A percentile compares a stretch with the other conserved stretches of the same genome.
These are phyloP conservation scores for Leucopsar rothschildi DNA, from an alignment of 2,113 vertebrate species.

Conservation along the genomic window DNA sequence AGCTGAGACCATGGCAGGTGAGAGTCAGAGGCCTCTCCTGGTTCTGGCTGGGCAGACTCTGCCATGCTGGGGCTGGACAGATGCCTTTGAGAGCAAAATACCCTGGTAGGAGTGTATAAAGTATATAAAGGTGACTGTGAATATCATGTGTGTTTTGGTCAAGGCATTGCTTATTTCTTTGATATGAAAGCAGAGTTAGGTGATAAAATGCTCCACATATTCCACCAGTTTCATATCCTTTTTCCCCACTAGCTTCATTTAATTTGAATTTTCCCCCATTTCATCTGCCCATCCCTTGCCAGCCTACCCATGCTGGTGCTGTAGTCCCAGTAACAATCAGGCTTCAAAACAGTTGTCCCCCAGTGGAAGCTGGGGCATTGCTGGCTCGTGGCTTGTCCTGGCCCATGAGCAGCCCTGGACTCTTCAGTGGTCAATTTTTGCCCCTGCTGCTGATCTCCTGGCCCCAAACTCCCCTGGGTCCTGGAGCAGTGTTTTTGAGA, in stretches of 20 bases:
- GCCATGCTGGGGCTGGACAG: neutral
- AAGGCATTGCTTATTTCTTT: neutral
- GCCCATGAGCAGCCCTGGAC: neutral
- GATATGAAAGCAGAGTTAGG: neutral
- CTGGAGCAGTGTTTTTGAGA: neutral
- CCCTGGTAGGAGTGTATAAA: neutral
- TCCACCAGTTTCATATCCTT: neutral
- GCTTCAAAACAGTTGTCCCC: neutral
- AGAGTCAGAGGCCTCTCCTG: neutral
- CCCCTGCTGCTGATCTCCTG: fast-evolving
- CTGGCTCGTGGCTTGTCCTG: neutral
- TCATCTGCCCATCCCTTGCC: neutral
- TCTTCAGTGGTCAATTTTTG: neutral
- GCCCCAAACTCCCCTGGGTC: neutral
- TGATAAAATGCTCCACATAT: neutral
- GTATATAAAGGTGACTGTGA: neutral
- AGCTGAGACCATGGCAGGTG: neutral
- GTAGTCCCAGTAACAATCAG: neutral
- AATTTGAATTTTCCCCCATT: neutral
- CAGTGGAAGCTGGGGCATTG: neutral
- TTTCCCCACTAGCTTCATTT: neutral
- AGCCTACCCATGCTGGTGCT: neutral
- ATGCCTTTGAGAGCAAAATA: neutral
- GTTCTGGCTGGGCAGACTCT: neutral
- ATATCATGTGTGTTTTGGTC: neutral